phyloP scores from a whole-genome alignment of 2,888 invertebrate species.

The Ganaspis brasiliensis region DNA sequence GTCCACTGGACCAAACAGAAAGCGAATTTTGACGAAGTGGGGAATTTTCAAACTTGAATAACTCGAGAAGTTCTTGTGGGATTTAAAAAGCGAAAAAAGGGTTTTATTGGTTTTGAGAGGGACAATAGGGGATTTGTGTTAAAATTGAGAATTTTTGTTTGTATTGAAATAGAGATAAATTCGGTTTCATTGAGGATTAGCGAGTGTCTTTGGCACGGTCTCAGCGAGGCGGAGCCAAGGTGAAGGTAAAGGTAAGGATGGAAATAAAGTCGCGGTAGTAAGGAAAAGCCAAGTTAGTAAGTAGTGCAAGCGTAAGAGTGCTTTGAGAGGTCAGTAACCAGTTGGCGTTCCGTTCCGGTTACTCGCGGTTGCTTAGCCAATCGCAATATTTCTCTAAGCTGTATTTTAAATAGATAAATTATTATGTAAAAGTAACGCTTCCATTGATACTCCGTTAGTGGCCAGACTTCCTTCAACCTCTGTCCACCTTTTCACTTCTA shows the following conservation, averaged over 20 bases:
- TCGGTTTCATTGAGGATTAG: slow-evolving; percentile 22
- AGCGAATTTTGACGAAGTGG: no score
- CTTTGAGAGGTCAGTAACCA: slow-evolving; percentile 76
- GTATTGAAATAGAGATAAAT: background rate
- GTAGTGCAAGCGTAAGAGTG: slow-evolving; percentile 80
- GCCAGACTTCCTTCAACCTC: background rate
- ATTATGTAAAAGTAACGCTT: slow-evolving; percentile 71
- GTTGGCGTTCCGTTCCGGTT: slow-evolving; percentile 75
- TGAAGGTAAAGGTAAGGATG: slow-evolving; percentile 73
- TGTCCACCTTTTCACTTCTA: background rate
- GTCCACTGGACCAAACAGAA: no score
- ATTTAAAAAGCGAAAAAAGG: no score
- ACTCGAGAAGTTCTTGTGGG: no score
- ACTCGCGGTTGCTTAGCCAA: slow-evolving; percentile 67
- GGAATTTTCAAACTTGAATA: no score
- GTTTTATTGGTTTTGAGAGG: no score
- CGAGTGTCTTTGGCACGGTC: slow-evolving; percentile 16
- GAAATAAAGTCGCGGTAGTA: slow-evolving; percentile 64
- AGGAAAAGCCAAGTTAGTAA: slow-evolving; percentile 76
- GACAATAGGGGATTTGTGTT: no score
- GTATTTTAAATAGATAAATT: slow-evolving; percentile 66
- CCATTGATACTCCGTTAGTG: slow-evolving; percentile 70
- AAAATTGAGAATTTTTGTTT: no score
- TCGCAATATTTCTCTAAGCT: slow-evolving; percentile 65
- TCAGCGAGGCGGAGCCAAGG: slow-evolving; percentile 66